These are phyloP conservation scores for Drosophila jambulina DNA, from an alignment of 1,140 invertebrate species.

Conservation along the genomic window DNA sequence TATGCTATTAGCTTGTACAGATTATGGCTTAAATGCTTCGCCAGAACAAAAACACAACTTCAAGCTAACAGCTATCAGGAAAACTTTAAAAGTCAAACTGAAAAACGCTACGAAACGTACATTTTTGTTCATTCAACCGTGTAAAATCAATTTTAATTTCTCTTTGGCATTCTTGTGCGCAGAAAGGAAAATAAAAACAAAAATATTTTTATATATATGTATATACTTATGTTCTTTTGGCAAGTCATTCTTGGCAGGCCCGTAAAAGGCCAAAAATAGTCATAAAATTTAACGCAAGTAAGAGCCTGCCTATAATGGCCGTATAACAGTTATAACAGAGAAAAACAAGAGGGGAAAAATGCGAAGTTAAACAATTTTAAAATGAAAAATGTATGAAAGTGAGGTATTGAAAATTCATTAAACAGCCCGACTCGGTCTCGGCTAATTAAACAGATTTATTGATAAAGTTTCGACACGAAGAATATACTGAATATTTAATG, in stretches of 20 bases:
- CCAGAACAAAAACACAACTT: slow-evolving; percentile 17
- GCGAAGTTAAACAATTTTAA: not conserved
- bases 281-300: slow-evolving; percentile 63
- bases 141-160: slow-evolving; percentile 79
- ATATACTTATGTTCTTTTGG: slow-evolving; percentile 43
- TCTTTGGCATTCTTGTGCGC: slow-evolving; percentile 33
- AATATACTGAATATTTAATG: slow-evolving; percentile 55
- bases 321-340: slow-evolving; percentile 66
- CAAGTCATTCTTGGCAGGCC: slow-evolving; percentile 54
- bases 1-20: slow-evolving; percentile 24
- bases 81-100: not conserved
- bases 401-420: slow-evolving; percentile 58
- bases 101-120: not conserved
- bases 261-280: slow-evolving; percentile 49
- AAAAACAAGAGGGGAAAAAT: slow-evolving; percentile 1
- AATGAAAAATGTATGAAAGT: slow-evolving; percentile 1
- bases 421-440: slow-evolving; percentile 11
- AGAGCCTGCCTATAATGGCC: slow-evolving; percentile 25
- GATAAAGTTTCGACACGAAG: slow-evolving; percentile 52
- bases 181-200: slow-evolving; percentile 1
- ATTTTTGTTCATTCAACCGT: slow-evolving; percentile 16
- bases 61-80: not conserved
- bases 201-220: slow-evolving; percentile 35
- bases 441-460: slow-evolving; percentile 72
- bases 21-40: slow-evolving; percentile 36